These are phyloP conservation scores for Noctilio leporinus DNA, from an alignment of 2,113 vertebrate species.

Conservation along the genomic window DNA sequence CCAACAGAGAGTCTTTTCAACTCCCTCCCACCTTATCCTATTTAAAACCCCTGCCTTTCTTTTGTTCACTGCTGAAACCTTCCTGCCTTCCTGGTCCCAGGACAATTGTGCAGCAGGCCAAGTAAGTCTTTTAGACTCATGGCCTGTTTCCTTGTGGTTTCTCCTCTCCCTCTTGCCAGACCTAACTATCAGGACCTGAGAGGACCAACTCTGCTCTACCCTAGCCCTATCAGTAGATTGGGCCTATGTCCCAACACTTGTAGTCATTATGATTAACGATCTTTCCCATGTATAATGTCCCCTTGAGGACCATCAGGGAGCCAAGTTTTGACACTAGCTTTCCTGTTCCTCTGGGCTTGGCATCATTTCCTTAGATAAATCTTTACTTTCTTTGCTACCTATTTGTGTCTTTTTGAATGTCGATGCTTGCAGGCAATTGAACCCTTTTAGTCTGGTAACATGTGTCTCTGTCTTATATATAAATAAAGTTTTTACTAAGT, in stretches of 20 bases:
- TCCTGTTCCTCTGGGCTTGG: neutral
- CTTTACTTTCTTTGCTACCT: neutral
- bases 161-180: too few relatives aligned
- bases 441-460: neutral
- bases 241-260: neutral
- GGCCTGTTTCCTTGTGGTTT: too few relatives aligned
- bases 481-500: neutral
- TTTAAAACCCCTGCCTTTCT: too few relatives aligned
- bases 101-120: too few relatives aligned
- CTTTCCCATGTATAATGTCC: neutral
- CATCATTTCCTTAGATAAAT: neutral
- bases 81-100: too few relatives aligned
- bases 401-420: neutral
- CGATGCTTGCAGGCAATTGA: neutral
- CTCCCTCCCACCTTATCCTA: too few relatives aligned
- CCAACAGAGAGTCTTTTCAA: too few relatives aligned
- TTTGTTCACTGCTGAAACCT: too few relatives aligned
- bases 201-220: neutral
- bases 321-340: neutral
- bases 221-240: neutral
- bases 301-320: neutral
- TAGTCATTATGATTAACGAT: neutral
- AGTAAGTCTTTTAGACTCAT: too few relatives aligned
- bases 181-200: neutral
- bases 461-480: neutral